Percentiles rank a stretch among this genome's conserved stretches.
Evolutionary conservation across 2,888 invertebrate species (phyloP).

Genomic region (Eulithis testata): DNA sequence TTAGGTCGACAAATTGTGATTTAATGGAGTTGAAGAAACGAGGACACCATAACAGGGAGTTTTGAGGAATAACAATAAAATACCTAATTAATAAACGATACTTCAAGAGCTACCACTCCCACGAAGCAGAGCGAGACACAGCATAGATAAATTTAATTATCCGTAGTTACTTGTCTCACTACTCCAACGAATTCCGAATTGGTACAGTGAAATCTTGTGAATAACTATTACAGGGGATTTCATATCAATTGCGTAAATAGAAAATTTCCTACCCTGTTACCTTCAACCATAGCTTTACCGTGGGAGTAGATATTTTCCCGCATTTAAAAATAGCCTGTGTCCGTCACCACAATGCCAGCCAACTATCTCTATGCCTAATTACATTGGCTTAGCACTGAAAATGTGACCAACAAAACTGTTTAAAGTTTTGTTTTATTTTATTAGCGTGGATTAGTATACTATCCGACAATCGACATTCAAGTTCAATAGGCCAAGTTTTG

Average conservation of each 20-base stretch:
- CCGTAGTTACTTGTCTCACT: background rate
- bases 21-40: conserved; percentile 16
- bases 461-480: too few species aligned
- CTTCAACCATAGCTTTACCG: too few species aligned
- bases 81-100: conserved; percentile 30
- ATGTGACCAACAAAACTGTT: too few species aligned
- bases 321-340: too few species aligned
- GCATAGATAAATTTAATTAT: background rate
- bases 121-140: conserved; percentile 3
- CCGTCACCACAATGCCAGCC: too few species aligned
- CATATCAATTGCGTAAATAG: background rate
- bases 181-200: background rate
- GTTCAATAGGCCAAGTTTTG: too few species aligned
- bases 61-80: conserved; percentile 39
- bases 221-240: background rate
- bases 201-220: background rate
- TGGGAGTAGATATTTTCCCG: too few species aligned
- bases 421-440: too few species aligned
- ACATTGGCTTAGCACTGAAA: too few species aligned
- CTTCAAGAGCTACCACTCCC: conserved; percentile 37
- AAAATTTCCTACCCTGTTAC: too few species aligned
- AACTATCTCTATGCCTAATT: too few species aligned
- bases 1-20: conserved; percentile 24
- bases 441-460: too few species aligned
- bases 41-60: conserved; percentile 9